A percentile compares a stretch with the other conserved stretches of the same genome.
Conservation (phyloP, 2,888 invertebrate species). For the Mesorhabditis sp. region DNA sequence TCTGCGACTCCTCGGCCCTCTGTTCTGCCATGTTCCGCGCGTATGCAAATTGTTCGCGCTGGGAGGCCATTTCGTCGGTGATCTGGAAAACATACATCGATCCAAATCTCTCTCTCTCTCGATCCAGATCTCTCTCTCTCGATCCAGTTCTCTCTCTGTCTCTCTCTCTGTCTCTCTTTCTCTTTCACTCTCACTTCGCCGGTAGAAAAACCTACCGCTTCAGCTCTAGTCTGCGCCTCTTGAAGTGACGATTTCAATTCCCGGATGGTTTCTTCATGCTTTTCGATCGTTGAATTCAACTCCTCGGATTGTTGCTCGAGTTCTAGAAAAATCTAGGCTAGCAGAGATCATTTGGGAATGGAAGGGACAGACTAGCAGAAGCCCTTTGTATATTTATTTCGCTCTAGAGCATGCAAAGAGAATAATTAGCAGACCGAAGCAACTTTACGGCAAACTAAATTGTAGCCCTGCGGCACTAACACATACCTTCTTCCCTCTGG, state of each 20-base stretch:
- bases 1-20: background rate
- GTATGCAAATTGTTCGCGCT: background rate
- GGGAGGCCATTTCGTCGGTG: background rate
- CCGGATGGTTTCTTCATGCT: background rate
- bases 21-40: background rate
- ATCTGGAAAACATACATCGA: background rate
- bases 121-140: background rate
- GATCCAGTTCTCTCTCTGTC: background rate
- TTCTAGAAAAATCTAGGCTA: background rate
- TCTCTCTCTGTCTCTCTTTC: background rate
- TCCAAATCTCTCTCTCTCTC: background rate
- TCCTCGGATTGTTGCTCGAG: background rate
- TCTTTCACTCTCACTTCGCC: background rate
- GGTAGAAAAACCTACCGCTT: slow-evolving; percentile 5
- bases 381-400: too few species aligned
- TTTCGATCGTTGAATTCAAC: background rate
- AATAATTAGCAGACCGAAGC: too few species aligned
- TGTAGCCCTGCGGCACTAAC: background rate
- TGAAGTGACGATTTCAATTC: background rate
- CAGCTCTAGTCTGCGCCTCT: slow-evolving; percentile 6
- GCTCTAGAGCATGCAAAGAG: too few species aligned
- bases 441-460: background rate
- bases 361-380: too few species aligned
- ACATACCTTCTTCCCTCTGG: slow-evolving; percentile 17
- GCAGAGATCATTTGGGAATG: too few species aligned